These are phyloP conservation scores for Ceyx melanurus DNA, from an alignment of 2,113 vertebrate species.

Conservation along the genomic window DNA sequence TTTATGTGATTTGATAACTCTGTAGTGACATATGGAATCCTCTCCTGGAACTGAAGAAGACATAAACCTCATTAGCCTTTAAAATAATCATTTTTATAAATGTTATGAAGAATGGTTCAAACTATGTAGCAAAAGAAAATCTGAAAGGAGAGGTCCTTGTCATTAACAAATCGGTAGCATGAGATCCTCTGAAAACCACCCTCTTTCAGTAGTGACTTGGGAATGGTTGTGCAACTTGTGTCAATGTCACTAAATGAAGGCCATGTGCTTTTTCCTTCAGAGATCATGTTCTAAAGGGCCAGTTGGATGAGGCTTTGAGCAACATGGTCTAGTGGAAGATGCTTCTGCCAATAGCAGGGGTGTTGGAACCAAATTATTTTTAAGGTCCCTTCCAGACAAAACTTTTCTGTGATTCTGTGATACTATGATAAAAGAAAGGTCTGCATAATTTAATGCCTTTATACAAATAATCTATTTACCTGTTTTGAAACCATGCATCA, in stretches of 20 bases:
- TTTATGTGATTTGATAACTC: neutral
- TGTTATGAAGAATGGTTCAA: neutral
- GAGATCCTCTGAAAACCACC: constrained; percentile 33
- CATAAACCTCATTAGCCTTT: constrained; percentile 57
- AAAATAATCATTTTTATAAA: constrained; percentile 37
- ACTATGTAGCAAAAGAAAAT: constrained; percentile 9
- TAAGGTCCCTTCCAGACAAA: neutral
- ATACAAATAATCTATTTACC: neutral
- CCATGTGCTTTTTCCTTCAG: constrained; percentile 50
- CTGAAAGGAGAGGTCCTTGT: neutral
- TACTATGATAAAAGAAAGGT: neutral
- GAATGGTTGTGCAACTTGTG: constrained; percentile 2
- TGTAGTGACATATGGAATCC: neutral
- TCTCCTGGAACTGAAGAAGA: neutral
- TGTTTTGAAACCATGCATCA: neutral
- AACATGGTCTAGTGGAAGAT: neutral
- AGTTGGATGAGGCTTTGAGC: neutral
- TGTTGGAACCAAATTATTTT: neutral
- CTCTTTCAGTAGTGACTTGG: neutral
- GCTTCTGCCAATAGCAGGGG: neutral
- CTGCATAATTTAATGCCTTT: neutral
- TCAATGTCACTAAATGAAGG: constrained; percentile 52
- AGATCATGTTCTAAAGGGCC: neutral
- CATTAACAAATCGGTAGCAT: constrained; percentile 24
- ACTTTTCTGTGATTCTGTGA: neutral